These are phyloP conservation scores for Eulemur coronatus DNA, from an alignment of 2,797 vertebrate species.

Conservation along the genomic window DNA sequence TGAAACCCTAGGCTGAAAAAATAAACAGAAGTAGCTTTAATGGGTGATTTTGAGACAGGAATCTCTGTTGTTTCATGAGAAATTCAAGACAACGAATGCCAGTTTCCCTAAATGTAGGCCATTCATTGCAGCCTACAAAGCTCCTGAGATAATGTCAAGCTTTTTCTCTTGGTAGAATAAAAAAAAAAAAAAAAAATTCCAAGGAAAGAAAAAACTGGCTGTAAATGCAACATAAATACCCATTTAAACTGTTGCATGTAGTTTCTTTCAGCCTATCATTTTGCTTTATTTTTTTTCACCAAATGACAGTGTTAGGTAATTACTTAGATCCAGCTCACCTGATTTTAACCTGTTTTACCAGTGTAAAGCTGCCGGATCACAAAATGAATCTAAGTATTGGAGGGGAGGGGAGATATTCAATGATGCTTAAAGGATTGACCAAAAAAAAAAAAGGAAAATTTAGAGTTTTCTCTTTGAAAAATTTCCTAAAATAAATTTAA, in stretches of 20 bases:
- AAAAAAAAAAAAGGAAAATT: not conserved
- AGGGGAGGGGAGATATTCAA: not conserved
- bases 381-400: not conserved
- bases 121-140: conserved; percentile 44
- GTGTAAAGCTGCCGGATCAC: not conserved
- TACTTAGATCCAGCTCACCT: not conserved
- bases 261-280: conserved; percentile 13
- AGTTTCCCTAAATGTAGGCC: conserved; percentile 46
- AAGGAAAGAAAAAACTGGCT: not conserved
- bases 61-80: conserved; percentile 31
- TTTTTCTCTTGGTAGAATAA: not conserved
- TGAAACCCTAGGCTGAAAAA: conserved; percentile 18
- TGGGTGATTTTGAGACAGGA: not conserved
- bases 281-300: not conserved
- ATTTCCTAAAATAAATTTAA: conserved; percentile 1
- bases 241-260: not conserved
- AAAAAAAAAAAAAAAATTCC: not conserved
- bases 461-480: conserved; percentile 19
- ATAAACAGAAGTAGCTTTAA: not conserved
- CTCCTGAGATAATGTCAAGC: not conserved
- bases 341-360: conserved; percentile 43
- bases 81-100: conserved; percentile 11
- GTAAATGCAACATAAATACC: conserved; percentile 48
- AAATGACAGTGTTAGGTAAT: not conserved
- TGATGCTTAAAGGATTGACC: not conserved